phyloP scores from a whole-genome alignment of 2,113 vertebrate genomes.

The Tachycineta bicolor region DNA sequence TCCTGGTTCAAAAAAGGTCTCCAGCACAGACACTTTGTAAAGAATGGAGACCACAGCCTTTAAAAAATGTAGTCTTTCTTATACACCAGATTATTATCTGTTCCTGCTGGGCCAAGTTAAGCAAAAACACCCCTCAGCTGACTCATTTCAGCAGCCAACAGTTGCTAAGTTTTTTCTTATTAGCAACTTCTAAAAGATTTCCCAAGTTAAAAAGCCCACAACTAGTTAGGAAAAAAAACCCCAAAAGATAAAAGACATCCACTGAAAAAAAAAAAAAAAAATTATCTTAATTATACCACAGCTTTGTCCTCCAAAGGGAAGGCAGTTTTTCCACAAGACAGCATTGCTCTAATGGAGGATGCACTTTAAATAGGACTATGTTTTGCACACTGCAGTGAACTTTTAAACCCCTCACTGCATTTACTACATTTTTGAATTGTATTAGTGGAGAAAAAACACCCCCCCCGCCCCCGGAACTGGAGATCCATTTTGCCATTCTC shows the following conservation, averaged over 20 bases:
- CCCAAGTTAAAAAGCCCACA: not conserved
- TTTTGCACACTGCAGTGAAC: not conserved
- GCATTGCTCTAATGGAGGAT: not conserved
- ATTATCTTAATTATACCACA: slow-evolving; percentile 29
- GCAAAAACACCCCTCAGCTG: not conserved
- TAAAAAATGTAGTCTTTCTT: not conserved
- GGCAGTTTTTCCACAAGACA: not conserved
- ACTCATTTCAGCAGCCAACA: not conserved
- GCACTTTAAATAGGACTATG: not conserved
- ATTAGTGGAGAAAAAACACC: not conserved
- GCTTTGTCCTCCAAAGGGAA: slow-evolving; percentile 1
- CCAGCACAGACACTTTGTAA: not conserved
- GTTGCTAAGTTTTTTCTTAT: not conserved
- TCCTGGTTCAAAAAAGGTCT: not conserved
- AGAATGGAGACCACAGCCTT: not conserved
- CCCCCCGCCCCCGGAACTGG: not conserved
- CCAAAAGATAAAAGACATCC: not conserved
- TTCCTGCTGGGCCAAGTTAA: not conserved
- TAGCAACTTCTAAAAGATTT: not conserved
- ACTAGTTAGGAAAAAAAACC: not conserved
- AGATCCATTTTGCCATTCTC: not conserved
- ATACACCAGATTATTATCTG: not conserved
- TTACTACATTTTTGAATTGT: not conserved
- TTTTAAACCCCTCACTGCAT: not conserved
- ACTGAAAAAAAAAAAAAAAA: slow-evolving; percentile 33